These are phyloP conservation scores for Gyrodactylus salaris DNA, from an alignment of 1,140 invertebrate genomes.

Conservation along the genomic window DNA sequence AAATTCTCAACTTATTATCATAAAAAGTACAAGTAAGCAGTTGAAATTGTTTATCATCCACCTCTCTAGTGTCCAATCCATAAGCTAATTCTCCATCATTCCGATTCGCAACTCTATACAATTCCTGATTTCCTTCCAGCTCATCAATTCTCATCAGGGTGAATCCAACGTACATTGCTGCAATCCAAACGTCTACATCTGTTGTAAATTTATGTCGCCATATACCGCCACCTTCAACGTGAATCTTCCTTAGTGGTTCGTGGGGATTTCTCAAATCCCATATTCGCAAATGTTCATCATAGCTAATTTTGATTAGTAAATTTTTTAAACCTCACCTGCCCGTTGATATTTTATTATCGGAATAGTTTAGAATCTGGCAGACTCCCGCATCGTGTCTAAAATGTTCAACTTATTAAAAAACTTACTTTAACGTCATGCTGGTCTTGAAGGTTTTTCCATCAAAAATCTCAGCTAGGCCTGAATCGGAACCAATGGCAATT, in stretches of 20 bases:
- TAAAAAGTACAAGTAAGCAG: background rate
- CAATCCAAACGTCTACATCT: background rate
- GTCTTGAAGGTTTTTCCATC: background rate
- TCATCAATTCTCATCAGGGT: background rate
- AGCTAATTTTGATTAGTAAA: background rate
- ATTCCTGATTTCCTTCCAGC: too few species aligned
- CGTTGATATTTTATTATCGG: background rate
- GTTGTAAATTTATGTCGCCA: background rate
- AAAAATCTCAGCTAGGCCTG: background rate
- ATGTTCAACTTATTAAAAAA: background rate
- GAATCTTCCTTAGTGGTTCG: background rate
- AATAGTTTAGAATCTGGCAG: background rate
- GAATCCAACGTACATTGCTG: background rate
- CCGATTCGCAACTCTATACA: background rate
- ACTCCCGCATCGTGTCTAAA: background rate
- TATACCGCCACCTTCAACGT: background rate
- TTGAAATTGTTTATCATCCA: background rate
- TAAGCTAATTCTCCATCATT: background rate
- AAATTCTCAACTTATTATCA: background rate
- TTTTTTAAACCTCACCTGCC: background rate
- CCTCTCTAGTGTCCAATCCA: background rate
- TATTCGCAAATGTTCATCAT: background rate
- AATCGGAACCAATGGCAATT: background rate
- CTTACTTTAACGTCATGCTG: background rate
- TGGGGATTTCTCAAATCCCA: background rate